These are phyloP conservation scores for Falco novaeseelandiae DNA, from an alignment of 2,797 vertebrate species.

Conservation along the genomic window DNA sequence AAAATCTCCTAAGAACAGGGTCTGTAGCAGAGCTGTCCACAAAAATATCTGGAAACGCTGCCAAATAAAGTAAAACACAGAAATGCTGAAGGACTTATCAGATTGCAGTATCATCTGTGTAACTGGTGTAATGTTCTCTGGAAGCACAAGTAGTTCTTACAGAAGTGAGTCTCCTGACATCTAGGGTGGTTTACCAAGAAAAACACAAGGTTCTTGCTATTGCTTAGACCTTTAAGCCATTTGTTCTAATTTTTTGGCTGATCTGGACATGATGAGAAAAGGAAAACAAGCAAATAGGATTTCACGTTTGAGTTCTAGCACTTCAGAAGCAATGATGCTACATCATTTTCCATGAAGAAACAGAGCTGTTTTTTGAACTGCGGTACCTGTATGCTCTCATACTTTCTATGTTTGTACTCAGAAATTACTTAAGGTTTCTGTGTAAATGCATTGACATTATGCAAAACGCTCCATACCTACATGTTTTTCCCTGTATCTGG, in stretches of 20 bases:
- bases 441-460: neutral
- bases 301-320: neutral
- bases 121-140: neutral
- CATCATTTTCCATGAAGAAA: neutral
- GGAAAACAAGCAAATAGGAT: neutral
- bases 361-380: neutral
- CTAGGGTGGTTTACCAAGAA: neutral
- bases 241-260: neutral
- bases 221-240: neutral
- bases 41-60: constrained; percentile 34
- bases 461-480: neutral
- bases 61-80: neutral
- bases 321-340: neutral
- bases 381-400: neutral
- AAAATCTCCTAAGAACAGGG: neutral
- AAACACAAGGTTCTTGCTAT: neutral
- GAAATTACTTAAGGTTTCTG: neutral
- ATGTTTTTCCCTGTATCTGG: neutral
- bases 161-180: neutral
- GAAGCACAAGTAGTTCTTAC: constrained; percentile 2
- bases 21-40: constrained; percentile 42
- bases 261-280: neutral
- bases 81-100: constrained; percentile 28
- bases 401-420: neutral
- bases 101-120: constrained; percentile 51